Percentiles rank a stretch among this genome's conserved stretches.
Evolutionary conservation across 2,888 invertebrate genomes (phyloP).

Genomic region (Pseudococcus jackbeardsleyi): DNA sequence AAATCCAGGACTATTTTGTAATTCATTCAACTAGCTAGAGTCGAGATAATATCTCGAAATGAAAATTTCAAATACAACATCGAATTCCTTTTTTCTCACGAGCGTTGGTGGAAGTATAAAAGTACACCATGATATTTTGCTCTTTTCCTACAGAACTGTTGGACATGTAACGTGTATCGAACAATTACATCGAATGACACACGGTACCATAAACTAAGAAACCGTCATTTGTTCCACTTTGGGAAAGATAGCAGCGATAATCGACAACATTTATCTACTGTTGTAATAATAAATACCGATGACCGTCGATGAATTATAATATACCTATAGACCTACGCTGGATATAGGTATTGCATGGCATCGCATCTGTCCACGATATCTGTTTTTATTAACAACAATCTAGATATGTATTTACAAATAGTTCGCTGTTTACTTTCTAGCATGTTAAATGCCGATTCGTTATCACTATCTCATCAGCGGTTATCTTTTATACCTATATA

Average conservation of each 20-base stretch:
- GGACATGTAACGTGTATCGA: not conserved
- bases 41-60: too few relatives aligned
- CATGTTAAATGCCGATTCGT: slow-evolving; percentile 58
- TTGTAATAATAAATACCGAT: slow-evolving; percentile 64
- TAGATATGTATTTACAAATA: slow-evolving; percentile 60
- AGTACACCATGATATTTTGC: not conserved
- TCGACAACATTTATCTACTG: slow-evolving; percentile 64
- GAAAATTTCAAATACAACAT: too few relatives aligned
- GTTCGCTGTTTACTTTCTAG: slow-evolving; percentile 42
- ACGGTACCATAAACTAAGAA: slow-evolving; percentile 46
- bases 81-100: too few relatives aligned
- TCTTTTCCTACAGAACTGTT: not conserved
- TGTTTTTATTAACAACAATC: slow-evolving; percentile 60
- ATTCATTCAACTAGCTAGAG: too few relatives aligned
- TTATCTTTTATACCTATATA: slow-evolving; percentile 7
- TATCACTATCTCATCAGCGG: slow-evolving; percentile 25
- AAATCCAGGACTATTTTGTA: too few relatives aligned
- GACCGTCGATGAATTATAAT: slow-evolving; percentile 60
- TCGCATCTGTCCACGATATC: slow-evolving; percentile 56
- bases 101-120: too few relatives aligned
- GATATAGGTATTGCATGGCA: slow-evolving; percentile 2
- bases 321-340: not conserved
- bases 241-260: slow-evolving; percentile 59
- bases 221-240: slow-evolving; percentile 62
- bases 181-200: slow-evolving; percentile 44